A percentile compares a stretch with the other conserved stretches of the same genome.
These are phyloP conservation scores for Zaprionus camerounensis DNA, from an alignment of 1,140 invertebrate genomes.

Conservation along the genomic window DNA sequence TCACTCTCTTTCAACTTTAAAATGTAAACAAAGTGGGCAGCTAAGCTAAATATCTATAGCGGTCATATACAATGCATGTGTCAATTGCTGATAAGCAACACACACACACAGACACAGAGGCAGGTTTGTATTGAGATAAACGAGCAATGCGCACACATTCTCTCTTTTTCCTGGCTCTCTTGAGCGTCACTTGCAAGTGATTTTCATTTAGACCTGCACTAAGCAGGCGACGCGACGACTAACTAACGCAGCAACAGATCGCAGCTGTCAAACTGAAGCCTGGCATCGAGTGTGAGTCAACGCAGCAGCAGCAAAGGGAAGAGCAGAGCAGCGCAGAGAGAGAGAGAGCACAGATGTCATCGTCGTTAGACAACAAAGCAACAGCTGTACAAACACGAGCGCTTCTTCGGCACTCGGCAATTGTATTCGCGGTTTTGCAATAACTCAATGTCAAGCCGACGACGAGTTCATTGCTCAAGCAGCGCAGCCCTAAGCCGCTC, in stretches of 20 bases:
- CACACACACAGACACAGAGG: constrained; percentile 6
- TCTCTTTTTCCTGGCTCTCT: too few relatives aligned
- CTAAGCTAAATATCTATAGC: constrained; percentile 43
- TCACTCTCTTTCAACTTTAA: constrained; percentile 43
- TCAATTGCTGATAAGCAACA: constrained; percentile 41
- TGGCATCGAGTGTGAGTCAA: constrained; percentile 56
- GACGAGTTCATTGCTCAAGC: constrained; percentile 53
- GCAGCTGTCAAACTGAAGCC: constrained; percentile 64
- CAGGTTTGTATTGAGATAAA: constrained; percentile 14
- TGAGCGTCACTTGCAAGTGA: background rate
- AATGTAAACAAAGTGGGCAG: constrained; percentile 56
- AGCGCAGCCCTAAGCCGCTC: background rate
- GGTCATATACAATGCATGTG: constrained; percentile 49
- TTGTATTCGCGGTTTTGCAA: background rate
- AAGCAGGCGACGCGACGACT: constrained; percentile 19
- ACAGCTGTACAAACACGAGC: constrained; percentile 39
- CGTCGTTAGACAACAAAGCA: constrained; percentile 41
- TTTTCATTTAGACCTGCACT: background rate
- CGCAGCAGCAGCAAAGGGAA: background rate
- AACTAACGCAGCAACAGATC: constrained; percentile 32
- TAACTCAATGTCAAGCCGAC: constrained; percentile 52
- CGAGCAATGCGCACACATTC: background rate
- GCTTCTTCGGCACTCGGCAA: constrained; percentile 12
- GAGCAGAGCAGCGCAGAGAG: background rate
- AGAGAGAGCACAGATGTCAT: constrained; percentile 16